These are phyloP conservation scores for Leiothrix lutea DNA, from an alignment of 2,113 vertebrate species.

Conservation along the genomic window DNA sequence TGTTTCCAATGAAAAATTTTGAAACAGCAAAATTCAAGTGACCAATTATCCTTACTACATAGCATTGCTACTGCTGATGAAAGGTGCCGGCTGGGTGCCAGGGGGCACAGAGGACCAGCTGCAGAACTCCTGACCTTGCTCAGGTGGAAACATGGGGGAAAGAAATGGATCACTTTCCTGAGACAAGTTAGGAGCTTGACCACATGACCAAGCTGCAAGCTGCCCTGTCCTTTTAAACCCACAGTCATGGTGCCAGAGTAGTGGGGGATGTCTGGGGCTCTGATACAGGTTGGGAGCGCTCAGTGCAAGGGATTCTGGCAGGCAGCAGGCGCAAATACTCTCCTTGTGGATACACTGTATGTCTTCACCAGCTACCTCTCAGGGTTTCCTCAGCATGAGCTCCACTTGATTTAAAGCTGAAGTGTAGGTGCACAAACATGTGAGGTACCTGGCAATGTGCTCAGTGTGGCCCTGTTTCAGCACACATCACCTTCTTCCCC, in stretches of 20 bases:
- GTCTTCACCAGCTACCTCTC: not conserved
- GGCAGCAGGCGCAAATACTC: not conserved
- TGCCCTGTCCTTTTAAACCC: not conserved
- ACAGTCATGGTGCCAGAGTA: not conserved
- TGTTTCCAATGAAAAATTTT: not conserved
- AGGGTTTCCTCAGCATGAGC: not conserved
- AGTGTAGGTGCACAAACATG: not conserved
- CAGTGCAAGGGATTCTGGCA: not conserved
- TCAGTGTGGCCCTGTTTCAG: fast-evolving
- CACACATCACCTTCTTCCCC: fast-evolving
- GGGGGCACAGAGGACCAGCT: no score
- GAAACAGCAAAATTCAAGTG: not conserved
- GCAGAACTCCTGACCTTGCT: not conserved
- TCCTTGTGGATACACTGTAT: fast-evolving
- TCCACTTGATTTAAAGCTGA: not conserved
- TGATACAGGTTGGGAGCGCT: fast-evolving
- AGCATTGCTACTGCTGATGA: not conserved
- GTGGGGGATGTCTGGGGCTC: not conserved
- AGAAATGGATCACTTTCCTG: not conserved
- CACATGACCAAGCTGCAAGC: not conserved
- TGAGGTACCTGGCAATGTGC: fast-evolving
- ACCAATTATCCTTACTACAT: not conserved
- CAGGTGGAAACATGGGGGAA: fast-evolving
- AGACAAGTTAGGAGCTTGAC: not conserved
- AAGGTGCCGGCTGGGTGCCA: fast-evolving